Evolutionary conservation across 2,113 vertebrate genomes (phyloP), one percentile per base, ranked within the genome.

Genomic region (Notechis scutatus): DNA sequence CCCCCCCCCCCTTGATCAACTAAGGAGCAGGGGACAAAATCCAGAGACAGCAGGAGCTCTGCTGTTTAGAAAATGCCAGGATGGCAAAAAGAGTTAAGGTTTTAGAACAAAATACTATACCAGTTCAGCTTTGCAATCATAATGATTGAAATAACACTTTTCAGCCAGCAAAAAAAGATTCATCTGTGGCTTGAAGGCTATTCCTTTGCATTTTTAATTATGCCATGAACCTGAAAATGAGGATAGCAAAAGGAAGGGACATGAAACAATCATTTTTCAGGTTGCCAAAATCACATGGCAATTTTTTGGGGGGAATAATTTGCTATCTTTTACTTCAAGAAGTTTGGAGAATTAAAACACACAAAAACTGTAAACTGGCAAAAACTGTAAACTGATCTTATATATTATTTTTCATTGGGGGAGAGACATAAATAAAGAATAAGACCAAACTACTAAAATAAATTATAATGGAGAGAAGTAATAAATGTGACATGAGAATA

Each of bases 321-420:
- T 95, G 92, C 92, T 94, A 93, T 89, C 91, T 93, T 57, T 1
- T 91, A 88, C 95, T 97, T 95, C 74, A 92, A 95, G 96, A 96
- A 94, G 94, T 95, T 96, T 2, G 18, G 94, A 97, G 95, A 97
- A 96, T 87, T 96, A 97, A 97, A 96, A 95, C 95, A 93, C 93
- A 96, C 96, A 94, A 95, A 96, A 91, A 94, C 92, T 93, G 93
- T 94, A 96, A 96, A 95, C 94, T 93, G 96, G 95, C 93, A 93
- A 96, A 95, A 92, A 85, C 88, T 89, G 12, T 97, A 97, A 45
- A 45, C 96, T 96, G 95, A 92, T 96, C 97, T 97, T 98, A 97
- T 96, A 97, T 97, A 97, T 96, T 97, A 96, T 97, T 97, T 96
- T 97, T 97, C 69, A 93, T 96, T 97, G 94, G 92, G 97, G 96